Base-by-base conservation (phyloP, 2,113 vertebrate genomes). In the Pleuronectes platessa region DNA sequence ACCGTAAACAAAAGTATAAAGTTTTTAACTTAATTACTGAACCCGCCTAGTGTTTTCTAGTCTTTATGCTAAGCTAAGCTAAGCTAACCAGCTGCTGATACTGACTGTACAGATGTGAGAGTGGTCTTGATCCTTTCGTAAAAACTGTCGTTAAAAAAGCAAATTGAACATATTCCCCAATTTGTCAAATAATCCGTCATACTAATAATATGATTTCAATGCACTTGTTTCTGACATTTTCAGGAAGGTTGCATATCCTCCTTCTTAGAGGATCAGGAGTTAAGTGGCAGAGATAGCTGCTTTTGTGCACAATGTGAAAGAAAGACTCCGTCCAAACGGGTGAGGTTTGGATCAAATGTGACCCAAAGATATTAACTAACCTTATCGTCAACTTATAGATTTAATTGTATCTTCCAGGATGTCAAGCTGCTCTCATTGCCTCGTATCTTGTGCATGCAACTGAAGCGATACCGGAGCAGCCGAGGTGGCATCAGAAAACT, bases 241-340 rank as follows among this genome's bases (percentile, higher is more conserved):
- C 74, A 94, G 94, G 86, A 88, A 59, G n/a, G 37, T 23, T 93
- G 93, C 75, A 61, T 94, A 17, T 53, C 31, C 1, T 90, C 88
- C 3, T 94, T 92, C 83, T 92, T 93, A 21, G 31, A 79, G 66
- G 58, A 68, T 2, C 92, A 94, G 71, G 78, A 86, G 54, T 85
- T 94, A 2, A 65, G 0, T 0, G 85, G 53, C 5, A 62, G 27
- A 4, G 66, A 94, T 31, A 17, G 63, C 75, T 90, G 87, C 71
- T 88, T 74, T 42, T 94, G 94, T 84, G 49, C 42, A 2, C 35
- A 24, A 3, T 94, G 94, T 87, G 87, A 2, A 14, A 23, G 0
- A 4, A 93, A 92, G 74, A 90, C 74, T 13, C 69, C 79, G 10
- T 83, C 87, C 1, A 75, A 74, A 76, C 87, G 89, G 88, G 94